Base-by-base conservation (phyloP, 92 coral and sea anemone genomes). In the Phenganax marumi region DNA sequence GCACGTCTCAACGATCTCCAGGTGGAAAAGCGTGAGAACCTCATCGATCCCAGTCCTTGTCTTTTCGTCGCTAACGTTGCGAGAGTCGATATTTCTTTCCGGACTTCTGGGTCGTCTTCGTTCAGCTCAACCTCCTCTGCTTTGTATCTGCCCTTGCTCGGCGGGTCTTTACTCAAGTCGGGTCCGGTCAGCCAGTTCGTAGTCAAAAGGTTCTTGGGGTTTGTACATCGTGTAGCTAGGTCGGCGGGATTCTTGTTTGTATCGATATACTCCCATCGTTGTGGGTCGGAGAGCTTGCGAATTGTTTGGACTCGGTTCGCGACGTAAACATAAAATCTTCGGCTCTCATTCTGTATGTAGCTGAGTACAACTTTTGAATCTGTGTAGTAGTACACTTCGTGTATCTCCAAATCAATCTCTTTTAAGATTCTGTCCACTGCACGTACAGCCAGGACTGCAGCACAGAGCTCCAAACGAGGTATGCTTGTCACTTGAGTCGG, bases 281-380 rank as follows among this genome's bases (percentile, higher is more conserved):
- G 16, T 0, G 85, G 82, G 11, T 24, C 51, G 3, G 87, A 83
- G 22, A 84, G 48, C 66, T 63, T 78, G 4, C 84, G 84, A 6
- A 88, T 88, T 18, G 43, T 11, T n/a, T 88, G 88, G 1, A 84
- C 91, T 7, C 88, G 52, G 82, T 84, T 88, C 2, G 91, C 91
- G 25, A 88, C 88, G 60, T 88, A 88, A 6, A 84, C 91, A n/a
- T 84, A 80, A 66, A 88, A 88, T 12, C 91, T 33, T 46, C 86
- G 82, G 57, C 75, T 75, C 17, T 89, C 87, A 53, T 89, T 89
- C 57, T 77, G 75, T 52, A 89, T 81, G 87, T 85, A 89, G 6
- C 91, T 89, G 19, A 89, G 81, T 50, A 89, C 81, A 8, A 85
- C 87, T 21, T 88, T 85, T 0, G 89, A 88, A 70, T 88, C 91